Base-by-base conservation (phyloP, 2,797 vertebrate species). In the Eulemur rubriventer region DNA sequence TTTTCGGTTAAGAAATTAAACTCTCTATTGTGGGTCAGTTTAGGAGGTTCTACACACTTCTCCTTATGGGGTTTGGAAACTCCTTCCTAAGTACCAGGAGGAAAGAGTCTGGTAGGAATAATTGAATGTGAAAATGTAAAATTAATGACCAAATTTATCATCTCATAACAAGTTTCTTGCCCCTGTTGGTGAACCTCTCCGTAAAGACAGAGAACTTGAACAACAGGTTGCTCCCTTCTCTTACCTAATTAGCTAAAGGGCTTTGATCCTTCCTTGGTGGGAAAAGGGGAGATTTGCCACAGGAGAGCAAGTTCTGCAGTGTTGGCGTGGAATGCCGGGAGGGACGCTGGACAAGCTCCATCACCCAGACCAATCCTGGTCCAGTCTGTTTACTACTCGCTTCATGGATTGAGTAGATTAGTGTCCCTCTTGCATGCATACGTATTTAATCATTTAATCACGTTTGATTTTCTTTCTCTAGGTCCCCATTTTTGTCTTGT, bases 1-100 rank as follows among this genome's bases (percentile, higher is more conserved):
- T 76, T 95, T 91, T 86, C 46, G 80, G 81, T 78, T 91, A 92
- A 76, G 52, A 91, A 80, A 35, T 80, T 82, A 73, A 76, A 11
- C 26, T 69, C n/a, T 89, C 0, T 75, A 41, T 65, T 75, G 94
- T 78, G 55, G 35, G 35, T 12, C 33, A 69, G 12, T 43, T 91
- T 93, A 38, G 55, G 11, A 43, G 4, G 18, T 67, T 78, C 7
- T 20, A 35, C 10, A 43, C 2, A 46, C 46, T 96, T 59, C 9
- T 89, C 43, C 59, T 78, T 13, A 18, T 78, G 33, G 35, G 6
- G 6, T 80, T 89, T 93, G 59, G 59, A 86, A 91, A 70, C 8
- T 70, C 72, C 41, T 67, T 95, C 16, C 46, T 76, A 83, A 46
- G 16, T 30, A 24, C n/a, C 38, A 73, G 46, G 35, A 91, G 4